Conservation (phyloP, 2,888 invertebrate genomes). For the Idaea dimidiata region DNA sequence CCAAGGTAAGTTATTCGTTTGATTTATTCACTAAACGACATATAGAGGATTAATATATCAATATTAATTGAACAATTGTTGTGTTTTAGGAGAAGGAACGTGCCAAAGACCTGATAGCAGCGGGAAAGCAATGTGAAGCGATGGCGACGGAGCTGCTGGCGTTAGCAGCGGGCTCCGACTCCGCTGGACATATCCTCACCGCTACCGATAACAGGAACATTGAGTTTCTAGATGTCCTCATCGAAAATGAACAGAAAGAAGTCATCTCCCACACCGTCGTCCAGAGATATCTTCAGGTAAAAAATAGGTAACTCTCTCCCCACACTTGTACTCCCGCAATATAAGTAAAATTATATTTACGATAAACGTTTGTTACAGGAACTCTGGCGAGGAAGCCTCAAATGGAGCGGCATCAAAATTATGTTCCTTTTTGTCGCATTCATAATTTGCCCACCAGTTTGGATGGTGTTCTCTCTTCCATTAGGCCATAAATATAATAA, state of each 20-base stretch:
- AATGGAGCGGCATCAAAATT: constrained; percentile 98
- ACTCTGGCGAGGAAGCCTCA: constrained; percentile 98
- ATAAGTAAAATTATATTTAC: constrained; percentile 24
- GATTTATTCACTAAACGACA: constrained; percentile 14
- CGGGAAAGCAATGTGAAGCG: constrained; percentile 97
- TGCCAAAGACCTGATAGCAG: constrained; percentile 96
- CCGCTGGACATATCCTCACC: constrained; percentile 95
- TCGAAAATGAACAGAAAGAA: constrained; percentile 99
- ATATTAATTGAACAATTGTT: constrained; percentile 30
- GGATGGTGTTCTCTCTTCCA: constrained; percentile 97
- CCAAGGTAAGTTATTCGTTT: constrained; percentile 81
- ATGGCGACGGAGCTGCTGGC: constrained; percentile 98
- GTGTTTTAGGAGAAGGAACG: constrained; percentile 93
- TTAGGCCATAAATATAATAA: constrained; percentile 97
- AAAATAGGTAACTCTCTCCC: constrained; percentile 79
- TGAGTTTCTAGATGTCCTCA: constrained; percentile 97
- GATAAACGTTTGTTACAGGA: constrained; percentile 82
- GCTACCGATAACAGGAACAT: constrained; percentile 96
- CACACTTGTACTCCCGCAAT: constrained; percentile 19
- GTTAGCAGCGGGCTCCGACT: constrained; percentile 95
- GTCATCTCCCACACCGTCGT: constrained; percentile 98
- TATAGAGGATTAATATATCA: not conserved
- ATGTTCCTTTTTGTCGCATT: constrained; percentile 95
- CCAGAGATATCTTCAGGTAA: constrained; percentile 96
- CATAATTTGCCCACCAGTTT: constrained; percentile 96